Percentiles rank a stretch among this genome's conserved stretches.
phyloP scores from a whole-genome alignment of 2,797 vertebrate species.

The Pygocentrus nattereri region DNA sequence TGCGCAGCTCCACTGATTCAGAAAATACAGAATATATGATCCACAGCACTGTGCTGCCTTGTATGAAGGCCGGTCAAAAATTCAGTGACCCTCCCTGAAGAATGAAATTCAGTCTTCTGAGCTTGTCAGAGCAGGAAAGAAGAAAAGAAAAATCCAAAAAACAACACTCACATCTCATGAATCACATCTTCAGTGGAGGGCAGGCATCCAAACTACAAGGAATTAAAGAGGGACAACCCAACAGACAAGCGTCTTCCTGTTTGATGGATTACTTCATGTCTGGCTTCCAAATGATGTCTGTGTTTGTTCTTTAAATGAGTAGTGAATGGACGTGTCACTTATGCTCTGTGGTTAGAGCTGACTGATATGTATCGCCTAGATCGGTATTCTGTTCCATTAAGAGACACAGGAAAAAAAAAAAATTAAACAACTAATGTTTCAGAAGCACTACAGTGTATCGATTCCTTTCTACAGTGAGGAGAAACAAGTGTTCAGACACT shows the following conservation, averaged over 20 bases:
- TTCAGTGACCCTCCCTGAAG: constrained; percentile 35
- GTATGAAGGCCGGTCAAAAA: constrained; percentile 39
- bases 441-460: too few species aligned
- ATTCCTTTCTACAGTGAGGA: too few species aligned
- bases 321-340: constrained; percentile 5
- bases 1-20: constrained; percentile 45
- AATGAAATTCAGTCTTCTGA: constrained; percentile 17
- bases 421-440: too few species aligned
- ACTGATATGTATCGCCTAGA: too few species aligned
- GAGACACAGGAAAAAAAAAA: too few species aligned
- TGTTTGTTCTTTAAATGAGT: not conserved
- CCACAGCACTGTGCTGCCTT: constrained; percentile 16
- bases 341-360: not conserved
- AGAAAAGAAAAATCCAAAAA: too few species aligned
- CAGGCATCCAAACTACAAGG: not conserved
- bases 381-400: too few species aligned
- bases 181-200: constrained; percentile 4
- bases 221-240: constrained; percentile 1
- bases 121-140: constrained; percentile 22
- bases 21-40: constrained; percentile 52
- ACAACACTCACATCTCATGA: constrained; percentile 21
- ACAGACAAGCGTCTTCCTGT: not conserved
- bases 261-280: not conserved
- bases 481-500: too few species aligned
- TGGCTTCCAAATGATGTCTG: not conserved